Evolutionary conservation across 2,888 invertebrate species (phyloP).

Genomic region (Pandemis corylana): DNA sequence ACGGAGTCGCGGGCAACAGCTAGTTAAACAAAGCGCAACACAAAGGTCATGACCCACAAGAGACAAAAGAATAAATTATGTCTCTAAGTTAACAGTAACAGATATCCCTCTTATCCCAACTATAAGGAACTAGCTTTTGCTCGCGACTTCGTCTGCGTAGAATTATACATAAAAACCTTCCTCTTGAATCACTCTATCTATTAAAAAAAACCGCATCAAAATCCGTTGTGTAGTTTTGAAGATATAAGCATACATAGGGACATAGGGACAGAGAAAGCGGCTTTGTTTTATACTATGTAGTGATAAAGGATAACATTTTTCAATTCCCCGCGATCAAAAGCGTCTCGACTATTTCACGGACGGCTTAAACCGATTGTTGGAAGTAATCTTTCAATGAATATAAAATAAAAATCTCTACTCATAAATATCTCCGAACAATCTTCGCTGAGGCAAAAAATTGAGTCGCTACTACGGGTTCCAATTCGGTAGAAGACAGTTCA

Average conservation of each 20-base stretch:
- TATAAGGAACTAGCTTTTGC: too few species aligned
- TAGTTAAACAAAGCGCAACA: too few species aligned
- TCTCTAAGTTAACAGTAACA: background rate
- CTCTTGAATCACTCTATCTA: too few species aligned
- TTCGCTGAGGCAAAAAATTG: constrained; percentile 13
- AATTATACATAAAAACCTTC: too few species aligned
- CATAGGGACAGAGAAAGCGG: too few species aligned
- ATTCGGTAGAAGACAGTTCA: background rate
- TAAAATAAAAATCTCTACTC: constrained; percentile 10
- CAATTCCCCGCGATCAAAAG: background rate
- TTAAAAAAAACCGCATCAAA: too few species aligned
- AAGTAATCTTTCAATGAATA: constrained; percentile 25
- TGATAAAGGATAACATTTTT: constrained; percentile 14
- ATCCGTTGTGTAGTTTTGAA: too few species aligned
- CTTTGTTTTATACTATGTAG: too few species aligned
- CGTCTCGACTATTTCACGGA: background rate
- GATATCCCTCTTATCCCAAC: background rate
- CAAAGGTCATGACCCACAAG: background rate
- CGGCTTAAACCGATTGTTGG: constrained; percentile 11
- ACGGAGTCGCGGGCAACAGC: too few species aligned
- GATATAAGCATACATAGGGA: too few species aligned
- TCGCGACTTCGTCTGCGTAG: too few species aligned
- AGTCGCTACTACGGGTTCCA: background rate
- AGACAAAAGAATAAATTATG: background rate
- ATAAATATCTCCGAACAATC: constrained; percentile 11